Evolutionary conservation across 1,140 invertebrate species (phyloP).

Genomic region (Drosophila pseudoananassae): DNA sequence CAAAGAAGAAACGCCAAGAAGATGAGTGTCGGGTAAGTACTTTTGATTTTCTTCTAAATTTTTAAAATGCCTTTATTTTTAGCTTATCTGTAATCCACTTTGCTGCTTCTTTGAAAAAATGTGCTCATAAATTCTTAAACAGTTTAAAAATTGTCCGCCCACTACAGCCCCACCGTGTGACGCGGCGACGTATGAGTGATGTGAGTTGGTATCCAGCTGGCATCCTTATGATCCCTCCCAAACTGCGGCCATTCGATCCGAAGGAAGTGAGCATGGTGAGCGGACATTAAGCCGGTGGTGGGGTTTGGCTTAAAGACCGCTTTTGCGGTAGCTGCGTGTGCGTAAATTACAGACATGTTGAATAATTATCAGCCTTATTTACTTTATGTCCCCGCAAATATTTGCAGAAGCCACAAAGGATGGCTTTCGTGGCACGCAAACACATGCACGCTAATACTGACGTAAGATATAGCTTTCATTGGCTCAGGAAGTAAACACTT

Average conservation of each 20-base stretch:
- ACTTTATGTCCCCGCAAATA: slow-evolving; percentile 63
- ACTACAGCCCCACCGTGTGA: neutral
- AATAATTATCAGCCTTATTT: slow-evolving; percentile 76
- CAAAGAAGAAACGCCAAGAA: slow-evolving; percentile 18
- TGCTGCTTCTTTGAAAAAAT: neutral
- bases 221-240: neutral
- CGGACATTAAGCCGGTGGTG: slow-evolving; percentile 24
- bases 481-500: neutral
- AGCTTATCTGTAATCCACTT: neutral
- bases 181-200: slow-evolving; percentile 36
- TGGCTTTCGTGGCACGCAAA: slow-evolving; percentile 15
- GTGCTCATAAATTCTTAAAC: neutral
- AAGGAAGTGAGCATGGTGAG: slow-evolving; percentile 24
- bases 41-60: slow-evolving; percentile 21
- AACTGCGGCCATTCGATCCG: slow-evolving; percentile 4
- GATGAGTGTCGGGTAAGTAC: slow-evolving; percentile 16
- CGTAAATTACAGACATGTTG: slow-evolving; percentile 58
- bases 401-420: slow-evolving; percentile 69
- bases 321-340: slow-evolving; percentile 29
- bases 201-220: neutral
- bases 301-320: slow-evolving; percentile 12
- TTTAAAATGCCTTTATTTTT: slow-evolving; percentile 5
- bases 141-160: slow-evolving; percentile 5
- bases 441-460: slow-evolving; percentile 39
- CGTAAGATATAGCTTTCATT: slow-evolving; percentile 21